phyloP scores from a whole-genome alignment of 2,888 invertebrate genomes.

The Monochamus alternatus region DNA sequence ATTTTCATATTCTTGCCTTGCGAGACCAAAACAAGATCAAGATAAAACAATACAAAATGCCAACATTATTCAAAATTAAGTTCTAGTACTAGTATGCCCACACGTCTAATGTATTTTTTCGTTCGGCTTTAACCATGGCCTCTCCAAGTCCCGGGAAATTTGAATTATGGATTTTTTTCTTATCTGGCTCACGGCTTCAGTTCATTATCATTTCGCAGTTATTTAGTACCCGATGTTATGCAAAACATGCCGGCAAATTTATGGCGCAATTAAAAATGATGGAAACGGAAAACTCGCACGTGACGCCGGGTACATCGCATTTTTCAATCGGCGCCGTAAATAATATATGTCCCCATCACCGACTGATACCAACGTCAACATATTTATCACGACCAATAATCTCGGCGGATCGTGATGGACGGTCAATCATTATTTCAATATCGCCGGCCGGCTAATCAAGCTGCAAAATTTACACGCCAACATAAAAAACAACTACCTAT shows the following conservation, averaged over 20 bases:
- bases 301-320: slow-evolving; percentile 33
- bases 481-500: slow-evolving; percentile 40
- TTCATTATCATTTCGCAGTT: not conserved
- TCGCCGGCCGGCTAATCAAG: slow-evolving; percentile 36
- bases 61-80: no score
- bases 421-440: slow-evolving; percentile 55
- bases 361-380: slow-evolving; percentile 56
- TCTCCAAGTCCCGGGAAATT: no score
- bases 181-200: not conserved
- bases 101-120: no score
- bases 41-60: no score
- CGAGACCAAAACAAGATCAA: no score
- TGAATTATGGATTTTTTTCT: no score
- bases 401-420: slow-evolving; percentile 57
- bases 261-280: slow-evolving; percentile 26
- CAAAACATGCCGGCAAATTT: not conserved
- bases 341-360: slow-evolving; percentile 50
- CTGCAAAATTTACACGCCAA: slow-evolving; percentile 38
- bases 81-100: no score
- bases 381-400: slow-evolving; percentile 60
- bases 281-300: slow-evolving; percentile 15
- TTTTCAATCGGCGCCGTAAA: slow-evolving; percentile 53
- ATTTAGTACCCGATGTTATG: not conserved
- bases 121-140: no score
- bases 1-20: no score